A percentile compares a stretch with the other conserved stretches of the same genome.
Conservation (phyloP, 2,113 vertebrate species). For the Actenoides hombroni region DNA sequence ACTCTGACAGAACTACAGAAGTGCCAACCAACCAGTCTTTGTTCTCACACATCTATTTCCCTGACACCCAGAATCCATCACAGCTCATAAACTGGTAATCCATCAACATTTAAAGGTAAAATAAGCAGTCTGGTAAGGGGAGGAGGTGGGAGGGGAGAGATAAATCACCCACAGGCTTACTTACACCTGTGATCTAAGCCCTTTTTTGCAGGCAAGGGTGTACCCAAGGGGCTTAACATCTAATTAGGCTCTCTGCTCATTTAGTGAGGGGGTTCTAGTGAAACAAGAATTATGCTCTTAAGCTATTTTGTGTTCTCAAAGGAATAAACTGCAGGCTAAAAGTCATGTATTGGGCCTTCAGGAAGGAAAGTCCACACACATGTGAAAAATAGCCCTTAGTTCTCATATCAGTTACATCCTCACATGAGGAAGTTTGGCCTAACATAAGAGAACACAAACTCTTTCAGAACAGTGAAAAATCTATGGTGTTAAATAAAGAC, state of each 20-base stretch:
- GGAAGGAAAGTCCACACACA: not conserved
- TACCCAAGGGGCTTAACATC: not conserved
- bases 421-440: not conserved
- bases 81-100: not conserved
- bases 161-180: slow-evolving; percentile 12
- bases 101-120: slow-evolving; percentile 38
- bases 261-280: not conserved
- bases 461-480: not conserved
- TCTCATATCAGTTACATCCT: not conserved
- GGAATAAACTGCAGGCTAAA: not conserved
- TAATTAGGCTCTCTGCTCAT: not conserved
- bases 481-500: not conserved
- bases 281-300: not conserved
- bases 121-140: not conserved
- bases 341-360: not conserved
- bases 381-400: not conserved
- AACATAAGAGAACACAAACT: not conserved
- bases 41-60: slow-evolving; percentile 2
- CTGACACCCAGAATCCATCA: slow-evolving; percentile 2
- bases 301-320: not conserved
- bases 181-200: slow-evolving; percentile 3
- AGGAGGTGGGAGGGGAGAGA: not conserved
- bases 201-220: not conserved
- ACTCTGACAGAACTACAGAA: not conserved
- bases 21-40: not conserved